A percentile compares a stretch with the other conserved stretches of the same genome.
Evolutionary conservation across 2,113 vertebrate species (phyloP).

Genomic region (Megalops atlanticus): DNA sequence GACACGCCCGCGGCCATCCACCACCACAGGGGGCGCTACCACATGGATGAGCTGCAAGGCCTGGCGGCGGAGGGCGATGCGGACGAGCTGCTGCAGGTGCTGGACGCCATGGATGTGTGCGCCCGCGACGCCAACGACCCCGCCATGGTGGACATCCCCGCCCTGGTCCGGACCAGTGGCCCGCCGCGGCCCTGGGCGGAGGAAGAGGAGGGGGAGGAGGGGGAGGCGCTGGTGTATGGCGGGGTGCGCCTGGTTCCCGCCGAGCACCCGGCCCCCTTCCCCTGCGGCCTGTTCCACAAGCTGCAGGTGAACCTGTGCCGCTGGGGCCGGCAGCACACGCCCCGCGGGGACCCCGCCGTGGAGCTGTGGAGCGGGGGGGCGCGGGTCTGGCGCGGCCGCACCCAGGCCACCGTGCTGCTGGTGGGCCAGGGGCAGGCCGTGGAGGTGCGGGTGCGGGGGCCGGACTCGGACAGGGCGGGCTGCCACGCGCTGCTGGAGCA

Average conservation of each 20-base stretch:
- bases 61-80: slow-evolving; percentile 88
- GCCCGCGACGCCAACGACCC: slow-evolving; percentile 86
- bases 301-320: slow-evolving; percentile 94
- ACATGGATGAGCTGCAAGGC: slow-evolving; percentile 88
- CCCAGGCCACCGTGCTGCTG: slow-evolving; percentile 87
- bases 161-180: slow-evolving; percentile 90
- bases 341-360: slow-evolving; percentile 74
- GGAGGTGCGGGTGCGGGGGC: slow-evolving; percentile 89
- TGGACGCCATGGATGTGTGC: slow-evolving; percentile 96
- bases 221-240: slow-evolving; percentile 82
- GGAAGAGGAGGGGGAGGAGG: slow-evolving; percentile 80
- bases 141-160: slow-evolving; percentile 92
- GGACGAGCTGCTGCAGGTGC: slow-evolving; percentile 91
- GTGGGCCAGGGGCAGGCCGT: slow-evolving; percentile 95
- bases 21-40: slow-evolving; percentile 94
- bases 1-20: slow-evolving; percentile 94
- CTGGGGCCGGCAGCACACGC: slow-evolving; percentile 91
- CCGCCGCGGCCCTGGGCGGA: slow-evolving; percentile 93
- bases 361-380: slow-evolving; percentile 90
- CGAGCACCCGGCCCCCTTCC: slow-evolving; percentile 91
- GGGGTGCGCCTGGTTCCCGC: slow-evolving; percentile 89
- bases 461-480: slow-evolving; percentile 81
- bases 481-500: slow-evolving; percentile 91
- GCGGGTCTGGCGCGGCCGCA: slow-evolving; percentile 80
- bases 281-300: slow-evolving; percentile 95